Percentiles rank a stretch among this genome's conserved stretches.
Conservation (phyloP, 2,888 invertebrate species). For the Argynnis bischoffii region DNA sequence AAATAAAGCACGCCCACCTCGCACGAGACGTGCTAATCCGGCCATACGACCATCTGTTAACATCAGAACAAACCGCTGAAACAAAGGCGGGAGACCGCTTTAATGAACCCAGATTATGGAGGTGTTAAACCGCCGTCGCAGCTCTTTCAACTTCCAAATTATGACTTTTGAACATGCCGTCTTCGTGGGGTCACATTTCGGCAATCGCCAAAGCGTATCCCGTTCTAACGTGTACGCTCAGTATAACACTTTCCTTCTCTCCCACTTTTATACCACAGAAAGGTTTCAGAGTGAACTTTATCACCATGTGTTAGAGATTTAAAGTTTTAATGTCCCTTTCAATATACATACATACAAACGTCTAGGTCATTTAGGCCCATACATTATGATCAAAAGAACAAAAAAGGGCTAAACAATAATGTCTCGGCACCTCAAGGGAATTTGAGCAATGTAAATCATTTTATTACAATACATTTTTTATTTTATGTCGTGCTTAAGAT, state of each 20-base stretch:
- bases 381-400: slow-evolving; percentile 74
- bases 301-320: slow-evolving; percentile 45
- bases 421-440: slow-evolving; percentile 70
- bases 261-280: slow-evolving; percentile 52
- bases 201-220: slow-evolving; percentile 66
- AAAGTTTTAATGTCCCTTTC: slow-evolving; percentile 28
- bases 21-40: slow-evolving; percentile 69
- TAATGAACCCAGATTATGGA: slow-evolving; percentile 82
- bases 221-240: slow-evolving; percentile 54
- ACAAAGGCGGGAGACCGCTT: slow-evolving; percentile 76
- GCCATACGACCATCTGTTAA: slow-evolving; percentile 79
- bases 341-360: slow-evolving; percentile 47
- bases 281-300: slow-evolving; percentile 60
- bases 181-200: slow-evolving; percentile 75
- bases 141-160: slow-evolving; percentile 80
- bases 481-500: slow-evolving; percentile 63
- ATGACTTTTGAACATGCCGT: slow-evolving; percentile 72
- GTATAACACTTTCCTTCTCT: slow-evolving; percentile 67
- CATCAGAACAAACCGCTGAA: slow-evolving; percentile 77
- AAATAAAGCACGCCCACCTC: slow-evolving; percentile 53
- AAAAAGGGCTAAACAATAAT: slow-evolving; percentile 75
- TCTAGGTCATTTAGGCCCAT: slow-evolving; percentile 69
- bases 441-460: slow-evolving; percentile 80
- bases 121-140: slow-evolving; percentile 78
- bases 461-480: slow-evolving; percentile 76